phyloP scores from a whole-genome alignment of 2,888 invertebrate species.

The Tiliacea aurago region DNA sequence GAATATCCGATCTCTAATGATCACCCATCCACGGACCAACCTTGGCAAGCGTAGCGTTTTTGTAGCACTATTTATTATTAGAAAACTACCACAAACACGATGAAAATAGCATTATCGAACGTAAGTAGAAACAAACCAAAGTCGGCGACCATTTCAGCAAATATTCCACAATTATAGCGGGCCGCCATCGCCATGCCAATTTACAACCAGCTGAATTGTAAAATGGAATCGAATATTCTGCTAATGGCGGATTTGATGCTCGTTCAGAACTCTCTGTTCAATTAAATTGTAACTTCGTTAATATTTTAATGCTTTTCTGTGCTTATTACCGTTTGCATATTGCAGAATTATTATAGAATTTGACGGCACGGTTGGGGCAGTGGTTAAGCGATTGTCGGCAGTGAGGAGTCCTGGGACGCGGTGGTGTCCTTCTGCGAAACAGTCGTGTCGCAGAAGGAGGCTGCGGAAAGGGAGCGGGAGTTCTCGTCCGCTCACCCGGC shows the following conservation, averaged over 20 bases:
- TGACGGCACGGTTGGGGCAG: no score
- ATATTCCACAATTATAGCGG: constrained; percentile 43
- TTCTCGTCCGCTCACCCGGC: no score
- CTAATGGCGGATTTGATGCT: constrained; percentile 42
- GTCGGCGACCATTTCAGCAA: constrained; percentile 10
- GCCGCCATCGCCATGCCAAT: constrained; percentile 46
- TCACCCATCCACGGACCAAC: no score
- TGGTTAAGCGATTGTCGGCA: no score
- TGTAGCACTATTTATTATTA: not conserved
- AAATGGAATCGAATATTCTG: constrained; percentile 49
- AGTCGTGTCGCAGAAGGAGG: no score
- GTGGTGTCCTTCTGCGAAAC: no score
- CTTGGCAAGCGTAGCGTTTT: no score
- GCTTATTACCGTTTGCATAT: not conserved
- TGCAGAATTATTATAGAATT: no score
- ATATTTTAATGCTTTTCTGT: not conserved
- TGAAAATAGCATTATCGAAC: not conserved
- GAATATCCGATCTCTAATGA: no score
- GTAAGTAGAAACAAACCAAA: not conserved
- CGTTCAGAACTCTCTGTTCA: constrained; percentile 15
- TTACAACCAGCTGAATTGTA: constrained; percentile 35
- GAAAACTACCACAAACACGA: no score
- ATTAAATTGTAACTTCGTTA: constrained; percentile 1
- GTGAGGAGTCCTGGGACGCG: no score
- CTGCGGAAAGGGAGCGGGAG: no score